phyloP scores from a whole-genome alignment of 1,140 invertebrate genomes.

The Drosophila leontia region DNA sequence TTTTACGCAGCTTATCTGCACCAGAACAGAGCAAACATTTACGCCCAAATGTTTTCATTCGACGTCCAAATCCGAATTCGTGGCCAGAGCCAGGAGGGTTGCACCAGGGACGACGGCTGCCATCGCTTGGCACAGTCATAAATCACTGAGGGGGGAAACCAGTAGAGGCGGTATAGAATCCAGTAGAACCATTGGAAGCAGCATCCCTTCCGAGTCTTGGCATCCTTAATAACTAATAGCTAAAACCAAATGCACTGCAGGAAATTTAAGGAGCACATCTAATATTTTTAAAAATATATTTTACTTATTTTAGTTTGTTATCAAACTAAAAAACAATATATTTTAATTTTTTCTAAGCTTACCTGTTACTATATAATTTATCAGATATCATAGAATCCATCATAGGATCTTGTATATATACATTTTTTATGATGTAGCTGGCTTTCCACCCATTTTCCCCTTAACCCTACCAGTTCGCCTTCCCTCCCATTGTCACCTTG shows the following conservation, averaged over 20 bases:
- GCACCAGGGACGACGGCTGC: conserved; percentile 46
- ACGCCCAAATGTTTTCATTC: conserved; percentile 84
- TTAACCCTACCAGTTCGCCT: neutral
- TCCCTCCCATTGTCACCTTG: conserved; percentile 60
- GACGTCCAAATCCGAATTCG: conserved; percentile 20
- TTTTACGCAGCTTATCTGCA: conserved; percentile 84
- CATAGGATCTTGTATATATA: neutral
- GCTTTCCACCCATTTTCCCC: conserved; percentile 1
- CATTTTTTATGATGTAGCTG: conserved; percentile 16
- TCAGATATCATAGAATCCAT: neutral
- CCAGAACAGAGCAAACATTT: conserved; percentile 85
- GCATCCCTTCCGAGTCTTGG: neutral
- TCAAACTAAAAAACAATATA: neutral
- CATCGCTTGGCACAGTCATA: conserved; percentile 72
- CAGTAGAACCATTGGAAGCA: neutral
- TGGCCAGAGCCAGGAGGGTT: neutral
- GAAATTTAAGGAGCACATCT: neutral
- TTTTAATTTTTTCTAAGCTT: neutral
- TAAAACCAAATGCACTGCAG: conserved; percentile 7
- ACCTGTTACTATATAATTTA: neutral
- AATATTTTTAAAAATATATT: neutral
- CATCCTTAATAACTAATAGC: conserved; percentile 1
- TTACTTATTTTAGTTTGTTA: neutral
- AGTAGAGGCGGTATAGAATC: conserved; percentile 7
- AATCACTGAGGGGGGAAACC: conserved; percentile 54